These are phyloP conservation scores for Vanessa tameamea DNA, from an alignment of 1,140 invertebrate genomes.

Conservation along the genomic window DNA sequence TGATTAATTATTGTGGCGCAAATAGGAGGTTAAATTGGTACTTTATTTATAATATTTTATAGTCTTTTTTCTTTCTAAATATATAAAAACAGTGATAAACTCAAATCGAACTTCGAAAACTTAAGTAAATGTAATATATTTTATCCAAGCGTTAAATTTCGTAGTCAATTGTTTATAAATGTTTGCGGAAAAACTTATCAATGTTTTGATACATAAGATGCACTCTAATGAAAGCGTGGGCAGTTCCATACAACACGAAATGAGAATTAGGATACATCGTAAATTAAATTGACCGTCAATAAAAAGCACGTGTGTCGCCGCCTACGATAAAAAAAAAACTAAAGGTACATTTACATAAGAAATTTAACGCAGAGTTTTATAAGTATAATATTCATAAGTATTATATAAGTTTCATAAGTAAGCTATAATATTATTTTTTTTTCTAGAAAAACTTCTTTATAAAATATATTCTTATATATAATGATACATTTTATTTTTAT, in stretches of 20 bases:
- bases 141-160: neutral
- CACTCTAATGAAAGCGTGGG: constrained; percentile 28
- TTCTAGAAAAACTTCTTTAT: too few species aligned
- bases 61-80: too few species aligned
- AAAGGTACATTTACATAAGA: constrained; percentile 6
- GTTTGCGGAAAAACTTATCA: constrained; percentile 7
- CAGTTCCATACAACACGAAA: constrained; percentile 26
- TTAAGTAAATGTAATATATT: neutral
- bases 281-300: constrained; percentile 37
- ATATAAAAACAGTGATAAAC: neutral
- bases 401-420: too few species aligned
- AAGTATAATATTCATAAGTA: too few species aligned
- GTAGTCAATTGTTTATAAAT: neutral
- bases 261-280: constrained; percentile 27
- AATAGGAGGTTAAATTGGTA: too few species aligned
- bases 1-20: too few species aligned
- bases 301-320: constrained; percentile 33
- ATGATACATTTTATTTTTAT: too few species aligned
- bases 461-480: too few species aligned
- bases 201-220: neutral
- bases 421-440: too few species aligned
- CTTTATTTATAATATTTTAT: too few species aligned
- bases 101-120: too few species aligned
- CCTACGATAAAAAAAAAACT: constrained; percentile 36
- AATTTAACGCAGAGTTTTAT: neutral